These are phyloP conservation scores for Cydia strobilella DNA, from an alignment of 1,140 invertebrate genomes.

Conservation along the genomic window DNA sequence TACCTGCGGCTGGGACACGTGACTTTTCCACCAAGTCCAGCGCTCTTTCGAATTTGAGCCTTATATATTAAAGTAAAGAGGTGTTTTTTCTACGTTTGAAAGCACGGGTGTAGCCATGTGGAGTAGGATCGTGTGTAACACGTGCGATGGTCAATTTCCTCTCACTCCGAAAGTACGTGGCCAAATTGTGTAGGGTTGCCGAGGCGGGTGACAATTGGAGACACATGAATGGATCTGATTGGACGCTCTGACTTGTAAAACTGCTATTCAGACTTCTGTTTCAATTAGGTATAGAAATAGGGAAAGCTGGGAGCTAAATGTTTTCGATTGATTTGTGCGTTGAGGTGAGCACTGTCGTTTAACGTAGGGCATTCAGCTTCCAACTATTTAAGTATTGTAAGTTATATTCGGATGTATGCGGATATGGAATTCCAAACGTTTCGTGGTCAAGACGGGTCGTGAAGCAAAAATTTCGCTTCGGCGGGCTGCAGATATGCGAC, in stretches of 20 bases:
- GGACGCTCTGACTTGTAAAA: constrained; percentile 47
- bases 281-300: constrained; percentile 14
- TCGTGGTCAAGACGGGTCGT: constrained; percentile 16
- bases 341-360: constrained; percentile 4
- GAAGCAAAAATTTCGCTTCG: constrained; percentile 26
- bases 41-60: background rate
- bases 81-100: background rate
- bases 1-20: constrained; percentile 39
- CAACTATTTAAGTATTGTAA: background rate
- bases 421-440: constrained; percentile 21
- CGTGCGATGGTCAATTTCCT: constrained; percentile 60
- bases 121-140: constrained; percentile 36
- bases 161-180: constrained; percentile 41
- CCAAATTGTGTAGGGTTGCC: constrained; percentile 39
- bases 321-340: constrained; percentile 1
- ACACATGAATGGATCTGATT: constrained; percentile 46
- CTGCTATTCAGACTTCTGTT: constrained; percentile 33
- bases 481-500: background rate
- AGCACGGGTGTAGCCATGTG: constrained; percentile 19
- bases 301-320: constrained; percentile 16
- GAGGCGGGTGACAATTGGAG: constrained; percentile 34
- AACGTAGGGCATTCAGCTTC: background rate
- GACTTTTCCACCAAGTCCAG: constrained; percentile 34
- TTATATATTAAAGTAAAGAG: background rate
- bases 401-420: constrained; percentile 13